phyloP scores from a whole-genome alignment of 2,113 vertebrate genomes.

The Solea solea region DNA sequence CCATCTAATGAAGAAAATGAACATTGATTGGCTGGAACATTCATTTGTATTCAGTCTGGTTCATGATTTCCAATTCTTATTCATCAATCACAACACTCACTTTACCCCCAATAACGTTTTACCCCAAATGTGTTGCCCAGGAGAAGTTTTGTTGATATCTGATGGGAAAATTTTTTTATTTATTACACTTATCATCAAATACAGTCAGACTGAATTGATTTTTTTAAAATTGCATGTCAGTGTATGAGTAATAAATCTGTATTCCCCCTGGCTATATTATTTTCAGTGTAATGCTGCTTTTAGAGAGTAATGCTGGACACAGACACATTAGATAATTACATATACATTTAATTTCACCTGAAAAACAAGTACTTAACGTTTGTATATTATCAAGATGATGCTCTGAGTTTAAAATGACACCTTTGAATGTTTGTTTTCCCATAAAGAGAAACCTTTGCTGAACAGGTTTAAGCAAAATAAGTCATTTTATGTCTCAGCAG shows the following conservation, averaged over 20 bases:
- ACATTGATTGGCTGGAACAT: slow-evolving; percentile 52
- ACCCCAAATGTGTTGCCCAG: slow-evolving; percentile 29
- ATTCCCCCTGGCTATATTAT: background rate
- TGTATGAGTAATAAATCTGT: slow-evolving; percentile 31
- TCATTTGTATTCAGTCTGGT: slow-evolving; percentile 49
- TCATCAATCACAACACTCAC: slow-evolving; percentile 56
- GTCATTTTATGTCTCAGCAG: no score
- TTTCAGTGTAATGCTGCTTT: slow-evolving; percentile 8
- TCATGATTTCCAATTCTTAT: slow-evolving; percentile 31
- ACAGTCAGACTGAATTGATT: slow-evolving; percentile 43
- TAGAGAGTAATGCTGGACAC: background rate
- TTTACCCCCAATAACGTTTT: slow-evolving; percentile 33
- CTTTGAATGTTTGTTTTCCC: background rate
- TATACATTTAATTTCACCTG: slow-evolving; percentile 7
- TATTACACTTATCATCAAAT: slow-evolving; percentile 18
- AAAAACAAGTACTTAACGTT: background rate
- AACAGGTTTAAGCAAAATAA: no score
- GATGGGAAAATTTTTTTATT: slow-evolving; percentile 43
- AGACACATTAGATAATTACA: slow-evolving; percentile 17
- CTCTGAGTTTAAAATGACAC: slow-evolving; percentile 3
- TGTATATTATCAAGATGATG: slow-evolving; percentile 13
- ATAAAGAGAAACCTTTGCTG: background rate
- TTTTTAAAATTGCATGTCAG: slow-evolving; percentile 32
- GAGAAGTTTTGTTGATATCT: slow-evolving; percentile 40
- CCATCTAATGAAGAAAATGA: slow-evolving; percentile 49